Evolutionary conservation across 2,113 vertebrate species (phyloP).

Genomic region (Ciconia stormi): DNA sequence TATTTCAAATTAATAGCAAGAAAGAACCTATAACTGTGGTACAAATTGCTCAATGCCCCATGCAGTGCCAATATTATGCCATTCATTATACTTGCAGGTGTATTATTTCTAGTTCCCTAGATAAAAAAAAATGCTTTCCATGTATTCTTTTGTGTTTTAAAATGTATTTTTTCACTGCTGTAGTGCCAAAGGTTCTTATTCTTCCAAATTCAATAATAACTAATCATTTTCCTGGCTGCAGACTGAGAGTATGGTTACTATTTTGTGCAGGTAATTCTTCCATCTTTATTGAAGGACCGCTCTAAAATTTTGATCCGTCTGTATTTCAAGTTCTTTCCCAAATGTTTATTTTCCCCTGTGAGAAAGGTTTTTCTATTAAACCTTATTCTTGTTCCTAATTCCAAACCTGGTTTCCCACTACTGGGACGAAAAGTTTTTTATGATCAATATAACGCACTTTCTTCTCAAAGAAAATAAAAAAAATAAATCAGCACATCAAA

Average conservation of each 20-base stretch:
- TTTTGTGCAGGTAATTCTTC: slow-evolving; percentile 39
- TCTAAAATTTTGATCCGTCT: slow-evolving; percentile 47
- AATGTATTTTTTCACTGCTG: slow-evolving; percentile 64
- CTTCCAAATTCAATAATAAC: slow-evolving; percentile 73
- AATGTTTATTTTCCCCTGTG: slow-evolving; percentile 61
- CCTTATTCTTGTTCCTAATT: slow-evolving; percentile 15
- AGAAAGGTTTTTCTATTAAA: slow-evolving; percentile 64
- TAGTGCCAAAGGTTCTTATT: slow-evolving; percentile 61
- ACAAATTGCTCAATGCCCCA: slow-evolving; percentile 72
- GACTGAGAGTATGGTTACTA: slow-evolving; percentile 45
- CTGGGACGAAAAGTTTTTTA: slow-evolving; percentile 45
- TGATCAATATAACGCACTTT: slow-evolving; percentile 40
- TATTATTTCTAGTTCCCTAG: slow-evolving; percentile 78
- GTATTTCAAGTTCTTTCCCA: slow-evolving; percentile 62
- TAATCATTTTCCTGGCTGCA: slow-evolving; percentile 67
- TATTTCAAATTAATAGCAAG: slow-evolving; percentile 76
- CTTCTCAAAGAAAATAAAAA: background rate
- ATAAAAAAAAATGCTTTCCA: slow-evolving; percentile 67
- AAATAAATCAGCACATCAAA: slow-evolving; percentile 45
- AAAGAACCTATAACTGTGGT: slow-evolving; percentile 60
- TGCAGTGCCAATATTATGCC: slow-evolving; percentile 72
- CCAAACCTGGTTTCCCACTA: slow-evolving; percentile 42
- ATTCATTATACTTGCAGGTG: slow-evolving; percentile 78
- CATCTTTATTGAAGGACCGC: slow-evolving; percentile 41
- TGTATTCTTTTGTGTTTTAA: slow-evolving; percentile 75